Evolutionary conservation across 2,797 vertebrate genomes (phyloP).

Genomic region (Sebastes itinus): DNA sequence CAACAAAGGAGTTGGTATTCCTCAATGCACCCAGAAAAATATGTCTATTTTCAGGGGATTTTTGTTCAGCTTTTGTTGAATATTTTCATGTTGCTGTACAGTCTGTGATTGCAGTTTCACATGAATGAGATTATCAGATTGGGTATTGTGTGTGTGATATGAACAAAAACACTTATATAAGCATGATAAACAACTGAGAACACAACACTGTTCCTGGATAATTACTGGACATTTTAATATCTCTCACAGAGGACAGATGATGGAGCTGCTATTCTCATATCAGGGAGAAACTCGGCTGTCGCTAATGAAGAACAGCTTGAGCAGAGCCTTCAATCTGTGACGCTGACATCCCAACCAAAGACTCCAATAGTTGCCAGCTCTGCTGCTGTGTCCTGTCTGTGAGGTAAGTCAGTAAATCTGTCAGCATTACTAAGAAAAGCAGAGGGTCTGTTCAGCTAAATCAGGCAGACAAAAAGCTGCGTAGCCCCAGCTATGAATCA

Average conservation of each 20-base stretch:
- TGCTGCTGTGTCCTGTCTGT: slow-evolving; percentile 58
- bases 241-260: slow-evolving; percentile 34
- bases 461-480: slow-evolving; percentile 65
- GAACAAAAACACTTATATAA: slow-evolving; percentile 1
- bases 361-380: slow-evolving; percentile 52
- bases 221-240: slow-evolving; percentile 52
- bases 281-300: slow-evolving; percentile 52
- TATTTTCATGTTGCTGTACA: background rate
- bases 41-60: background rate
- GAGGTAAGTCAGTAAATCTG: slow-evolving; percentile 74
- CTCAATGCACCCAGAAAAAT: background rate
- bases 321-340: slow-evolving; percentile 72
- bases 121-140: background rate
- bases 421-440: slow-evolving; percentile 67
- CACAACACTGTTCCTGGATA: slow-evolving; percentile 25
- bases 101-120: background rate
- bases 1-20: slow-evolving; percentile 36
- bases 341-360: slow-evolving; percentile 66
- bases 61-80: background rate
- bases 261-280: slow-evolving; percentile 52
- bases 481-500: slow-evolving; percentile 62
- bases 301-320: slow-evolving; percentile 73
- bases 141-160: background rate
- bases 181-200: slow-evolving; percentile 9
- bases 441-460: slow-evolving; percentile 67